Evolutionary conservation across 2,113 vertebrate species (phyloP), one percentile per base, ranked within the genome.

Genomic region (Ranitomeya imitator): DNA sequence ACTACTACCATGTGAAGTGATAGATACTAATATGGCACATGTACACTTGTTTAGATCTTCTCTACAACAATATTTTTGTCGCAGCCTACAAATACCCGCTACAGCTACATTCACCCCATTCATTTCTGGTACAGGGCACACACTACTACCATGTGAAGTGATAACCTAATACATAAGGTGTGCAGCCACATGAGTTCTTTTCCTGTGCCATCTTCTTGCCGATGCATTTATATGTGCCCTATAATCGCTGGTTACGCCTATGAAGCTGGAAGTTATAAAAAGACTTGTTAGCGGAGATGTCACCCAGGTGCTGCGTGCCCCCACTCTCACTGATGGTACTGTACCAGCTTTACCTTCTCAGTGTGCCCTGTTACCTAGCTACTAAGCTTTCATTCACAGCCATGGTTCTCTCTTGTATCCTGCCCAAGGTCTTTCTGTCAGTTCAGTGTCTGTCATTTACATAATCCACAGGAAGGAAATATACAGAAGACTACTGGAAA

Each of bases 281-380:
- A 61, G 57, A 59, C 57, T 61, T 81, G 79, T 81, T 14, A 81
- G n/a, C 4, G 78, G 54, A 59, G 78, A 26, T 80, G 78, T 59
- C 52, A 79, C 73, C 51, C 52, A 79, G 77, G 77, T 79, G 76
- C 76, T 55, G 55, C 23, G 15, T 55, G 31, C 73, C 2, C 14
- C 73, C 15, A 11, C 54, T 26, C 54, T 31, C 54, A 59, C 16
- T 80, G 78, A 57, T 55, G 69, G 45, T 78, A 78, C 77, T 79
- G 76, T 78, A 54, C 10, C 54, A 21, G 19, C 54, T 79, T 60
- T 10, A 57, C 55, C 55, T 16, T 60, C 78, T 80, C 54, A 59
- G 60, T 80, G 78, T 26, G 26, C 31, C 15, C 77, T 80, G 78
- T 80, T 80, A 80, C 78, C 54, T 80, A 80, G 77, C 18, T 79